Conservation (phyloP, 2,888 invertebrate species). For the Exocentrus adspersus region DNA sequence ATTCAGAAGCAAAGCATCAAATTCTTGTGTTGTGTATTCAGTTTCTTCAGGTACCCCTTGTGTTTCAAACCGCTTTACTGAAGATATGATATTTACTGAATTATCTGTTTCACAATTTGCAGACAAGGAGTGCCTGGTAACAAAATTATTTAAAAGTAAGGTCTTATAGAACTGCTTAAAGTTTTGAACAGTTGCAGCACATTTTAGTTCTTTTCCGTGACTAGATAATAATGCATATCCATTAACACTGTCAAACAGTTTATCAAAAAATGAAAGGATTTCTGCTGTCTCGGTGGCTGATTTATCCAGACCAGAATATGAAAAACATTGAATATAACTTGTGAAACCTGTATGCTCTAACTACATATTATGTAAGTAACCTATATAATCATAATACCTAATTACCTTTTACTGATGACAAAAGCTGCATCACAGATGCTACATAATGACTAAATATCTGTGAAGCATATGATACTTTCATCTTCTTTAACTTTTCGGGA, state of each 20-base stretch:
- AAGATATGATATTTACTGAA: not conserved
- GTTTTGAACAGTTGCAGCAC: not conserved
- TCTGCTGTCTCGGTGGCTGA: not conserved
- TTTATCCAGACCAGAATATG: not conserved
- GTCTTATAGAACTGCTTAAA: not conserved
- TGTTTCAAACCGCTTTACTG: not conserved
- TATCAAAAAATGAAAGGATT: not conserved
- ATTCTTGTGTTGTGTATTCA: not conserved
- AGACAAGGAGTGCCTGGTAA: not conserved
- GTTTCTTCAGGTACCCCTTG: not conserved
- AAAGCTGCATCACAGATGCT: slow-evolving; percentile 16
- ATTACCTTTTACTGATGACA: slow-evolving; percentile 5
- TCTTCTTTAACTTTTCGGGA: slow-evolving; percentile 26
- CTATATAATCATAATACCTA: not conserved
- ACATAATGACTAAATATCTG: slow-evolving; percentile 32
- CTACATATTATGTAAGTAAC: not conserved
- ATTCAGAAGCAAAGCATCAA: not conserved
- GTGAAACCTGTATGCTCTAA: too few species aligned
- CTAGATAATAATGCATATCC: not conserved
- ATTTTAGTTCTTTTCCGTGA: not conserved
- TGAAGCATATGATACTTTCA: slow-evolving; percentile 29
- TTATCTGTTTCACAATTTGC: not conserved
- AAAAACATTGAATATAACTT: not conserved
- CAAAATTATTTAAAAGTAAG: not conserved
- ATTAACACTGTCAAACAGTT: not conserved